phyloP scores from a whole-genome alignment of 2,888 invertebrate genomes.

The Agelastica alni region DNA sequence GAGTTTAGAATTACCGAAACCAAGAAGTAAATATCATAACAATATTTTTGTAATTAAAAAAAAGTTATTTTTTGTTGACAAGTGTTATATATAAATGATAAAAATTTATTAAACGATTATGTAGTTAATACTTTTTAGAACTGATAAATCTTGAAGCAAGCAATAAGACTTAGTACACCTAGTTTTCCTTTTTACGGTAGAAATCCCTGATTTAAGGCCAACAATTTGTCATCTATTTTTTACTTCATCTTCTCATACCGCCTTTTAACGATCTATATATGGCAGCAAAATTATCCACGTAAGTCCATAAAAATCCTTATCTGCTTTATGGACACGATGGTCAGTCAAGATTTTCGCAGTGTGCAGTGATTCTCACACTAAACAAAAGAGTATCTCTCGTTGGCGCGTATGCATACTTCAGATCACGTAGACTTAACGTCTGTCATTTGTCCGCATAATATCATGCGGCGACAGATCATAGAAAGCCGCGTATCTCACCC shows the following conservation, averaged over 20 bases:
- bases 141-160: too few species aligned
- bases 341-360: constrained; percentile 45
- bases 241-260: constrained; percentile 17
- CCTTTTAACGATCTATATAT: constrained; percentile 34
- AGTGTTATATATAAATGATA: too few species aligned
- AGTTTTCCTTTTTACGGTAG: constrained; percentile 11
- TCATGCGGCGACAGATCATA: constrained; percentile 52
- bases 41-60: too few species aligned
- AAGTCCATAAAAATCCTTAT: constrained; percentile 40
- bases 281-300: constrained; percentile 38
- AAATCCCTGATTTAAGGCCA: constrained; percentile 19
- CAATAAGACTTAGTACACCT: neutral
- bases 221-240: constrained; percentile 30
- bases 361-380: constrained; percentile 50
- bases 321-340: constrained; percentile 39
- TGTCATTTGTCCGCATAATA: constrained; percentile 55
- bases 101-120: too few species aligned
- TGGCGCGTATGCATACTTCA: constrained; percentile 50
- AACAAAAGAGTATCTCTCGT: constrained; percentile 39
- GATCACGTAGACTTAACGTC: constrained; percentile 54
- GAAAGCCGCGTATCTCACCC: constrained; percentile 53
- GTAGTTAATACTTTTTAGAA: too few species aligned
- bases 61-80: too few species aligned
- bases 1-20: too few species aligned
- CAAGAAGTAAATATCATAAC: too few species aligned